These are phyloP conservation scores for Neolamprologus longior DNA, from an alignment of 2,113 vertebrate species.

Conservation along the genomic window DNA sequence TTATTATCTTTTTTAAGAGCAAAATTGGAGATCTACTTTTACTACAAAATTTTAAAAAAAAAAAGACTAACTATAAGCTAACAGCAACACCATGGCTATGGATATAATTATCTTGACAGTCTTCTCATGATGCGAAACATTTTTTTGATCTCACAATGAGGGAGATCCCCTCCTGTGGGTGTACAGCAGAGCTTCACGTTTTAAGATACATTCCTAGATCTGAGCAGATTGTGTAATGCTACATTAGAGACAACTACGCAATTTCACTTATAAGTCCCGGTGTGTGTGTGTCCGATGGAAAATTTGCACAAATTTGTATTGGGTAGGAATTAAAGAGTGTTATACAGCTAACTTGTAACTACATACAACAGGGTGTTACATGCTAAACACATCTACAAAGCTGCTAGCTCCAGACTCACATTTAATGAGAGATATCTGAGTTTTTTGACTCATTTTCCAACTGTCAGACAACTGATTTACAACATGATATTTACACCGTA, in stretches of 20 bases:
- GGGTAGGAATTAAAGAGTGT: neutral
- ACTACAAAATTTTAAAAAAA: neutral
- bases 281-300: neutral
- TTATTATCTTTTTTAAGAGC: neutral
- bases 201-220: neutral
- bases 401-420: neutral
- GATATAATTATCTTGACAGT: neutral
- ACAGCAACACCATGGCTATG: neutral
- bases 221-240: neutral
- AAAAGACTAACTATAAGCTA: neutral
- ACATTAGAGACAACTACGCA: neutral
- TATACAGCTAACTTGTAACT: neutral
- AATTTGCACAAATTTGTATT: neutral
- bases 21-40: neutral
- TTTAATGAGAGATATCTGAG: neutral
- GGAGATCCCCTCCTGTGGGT: neutral
- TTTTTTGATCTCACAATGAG: neutral
- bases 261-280: neutral
- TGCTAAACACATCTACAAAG: neutral
- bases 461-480: neutral
- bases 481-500: neutral
- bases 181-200: neutral
- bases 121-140: neutral
- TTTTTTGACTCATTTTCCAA: neutral
- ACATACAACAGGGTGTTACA: neutral